Percentiles rank a stretch among this genome's conserved stretches.
Conservation (phyloP, 2,113 vertebrate genomes). For the Ascaphus truei region DNA sequence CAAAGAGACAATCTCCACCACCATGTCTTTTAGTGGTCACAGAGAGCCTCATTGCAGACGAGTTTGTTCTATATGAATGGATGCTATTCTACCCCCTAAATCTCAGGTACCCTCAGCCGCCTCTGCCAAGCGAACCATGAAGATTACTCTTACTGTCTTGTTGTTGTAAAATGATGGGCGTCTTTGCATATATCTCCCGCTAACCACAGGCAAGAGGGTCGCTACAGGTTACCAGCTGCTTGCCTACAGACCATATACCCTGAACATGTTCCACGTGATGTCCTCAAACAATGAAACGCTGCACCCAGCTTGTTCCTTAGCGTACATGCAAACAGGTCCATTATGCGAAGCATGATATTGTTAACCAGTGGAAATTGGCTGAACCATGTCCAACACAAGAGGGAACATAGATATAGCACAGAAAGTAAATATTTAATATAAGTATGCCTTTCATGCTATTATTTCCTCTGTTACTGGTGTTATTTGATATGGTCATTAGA, state of each 20-base stretch:
- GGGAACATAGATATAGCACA: background rate
- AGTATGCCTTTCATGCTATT: slow-evolving; percentile 4
- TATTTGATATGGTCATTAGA: background rate
- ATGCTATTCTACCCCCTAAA: no score
- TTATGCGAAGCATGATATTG: background rate
- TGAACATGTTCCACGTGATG: no score
- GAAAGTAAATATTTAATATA: slow-evolving; percentile 27
- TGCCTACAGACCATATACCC: no score
- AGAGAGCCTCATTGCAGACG: no score
- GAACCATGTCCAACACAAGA: background rate
- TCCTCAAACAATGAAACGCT: background rate
- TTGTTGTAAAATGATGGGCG: background rate
- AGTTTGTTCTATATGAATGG: background rate
- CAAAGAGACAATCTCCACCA: background rate
- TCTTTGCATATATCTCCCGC: no score
- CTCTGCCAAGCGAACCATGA: background rate
- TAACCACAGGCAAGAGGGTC: background rate
- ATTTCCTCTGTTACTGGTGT: slow-evolving; percentile 3
- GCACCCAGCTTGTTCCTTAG: background rate
- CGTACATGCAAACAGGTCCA: background rate
- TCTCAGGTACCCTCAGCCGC: background rate
- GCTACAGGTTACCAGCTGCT: background rate
- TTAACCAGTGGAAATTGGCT: background rate
- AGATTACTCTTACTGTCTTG: background rate
- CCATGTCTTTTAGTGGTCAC: no score